phyloP scores from a whole-genome alignment of 2,888 invertebrate genomes.

The Tetranychus truncatus region DNA sequence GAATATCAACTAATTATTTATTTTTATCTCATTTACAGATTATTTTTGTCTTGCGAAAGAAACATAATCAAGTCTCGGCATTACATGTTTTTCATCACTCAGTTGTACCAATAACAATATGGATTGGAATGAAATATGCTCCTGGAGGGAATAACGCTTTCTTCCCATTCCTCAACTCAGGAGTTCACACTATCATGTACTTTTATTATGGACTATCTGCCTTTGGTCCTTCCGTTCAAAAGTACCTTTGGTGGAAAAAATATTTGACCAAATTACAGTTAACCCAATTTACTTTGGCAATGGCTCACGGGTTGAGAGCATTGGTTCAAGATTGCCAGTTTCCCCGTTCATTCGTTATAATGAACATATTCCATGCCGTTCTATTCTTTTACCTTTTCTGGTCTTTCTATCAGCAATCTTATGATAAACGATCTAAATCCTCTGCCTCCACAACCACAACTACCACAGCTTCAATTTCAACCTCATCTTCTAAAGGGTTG shows the following conservation, averaged over 20 bases:
- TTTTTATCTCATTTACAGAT: background rate
- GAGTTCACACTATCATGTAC: constrained; percentile 25
- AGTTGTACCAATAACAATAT: constrained; percentile 22
- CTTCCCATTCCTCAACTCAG: constrained; percentile 26
- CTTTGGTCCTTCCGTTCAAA: constrained; percentile 25
- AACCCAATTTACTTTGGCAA: constrained; percentile 25
- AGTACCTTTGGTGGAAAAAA: constrained; percentile 28
- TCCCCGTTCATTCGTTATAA: constrained; percentile 11
- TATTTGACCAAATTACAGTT: constrained; percentile 27
- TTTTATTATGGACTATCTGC: constrained; percentile 21
- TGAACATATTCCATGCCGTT: constrained; percentile 16
- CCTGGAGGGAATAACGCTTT: constrained; percentile 27
- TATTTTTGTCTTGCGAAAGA: constrained; percentile 25
- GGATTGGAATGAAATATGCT: constrained; percentile 23
- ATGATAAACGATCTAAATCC: background rate
- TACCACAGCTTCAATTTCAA: background rate
- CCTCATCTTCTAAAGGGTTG: background rate
- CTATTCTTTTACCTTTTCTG: constrained; percentile 16
- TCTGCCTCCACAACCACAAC: background rate
- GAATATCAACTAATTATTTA: too few species aligned
- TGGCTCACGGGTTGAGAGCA: constrained; percentile 17
- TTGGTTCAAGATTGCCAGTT: constrained; percentile 15
- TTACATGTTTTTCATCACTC: constrained; percentile 26
- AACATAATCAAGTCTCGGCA: constrained; percentile 22
- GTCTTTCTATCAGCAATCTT: constrained; percentile 18